Conservation (phyloP, 1,140 invertebrate genomes). For the Ceratina japonica region DNA sequence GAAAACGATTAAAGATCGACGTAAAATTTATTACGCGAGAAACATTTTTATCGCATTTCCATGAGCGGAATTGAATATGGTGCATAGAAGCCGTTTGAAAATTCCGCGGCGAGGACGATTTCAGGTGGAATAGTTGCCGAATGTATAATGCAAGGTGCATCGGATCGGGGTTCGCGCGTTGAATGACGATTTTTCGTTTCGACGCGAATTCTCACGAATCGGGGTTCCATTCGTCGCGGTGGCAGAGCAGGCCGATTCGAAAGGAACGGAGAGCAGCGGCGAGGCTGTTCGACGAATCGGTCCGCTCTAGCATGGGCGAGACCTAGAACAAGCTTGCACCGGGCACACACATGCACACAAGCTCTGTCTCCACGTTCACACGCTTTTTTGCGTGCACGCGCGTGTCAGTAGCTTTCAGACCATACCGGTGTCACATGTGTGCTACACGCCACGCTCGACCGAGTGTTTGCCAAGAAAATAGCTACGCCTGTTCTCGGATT, state of each 20-base stretch:
- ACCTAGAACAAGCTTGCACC: conserved; percentile 36
- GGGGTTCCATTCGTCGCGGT: conserved; percentile 58
- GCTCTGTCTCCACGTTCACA: background rate
- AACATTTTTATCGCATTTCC: too few relatives aligned
- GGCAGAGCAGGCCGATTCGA: conserved; percentile 41
- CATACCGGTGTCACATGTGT: conserved; percentile 17
- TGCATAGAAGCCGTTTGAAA: conserved; percentile 25
- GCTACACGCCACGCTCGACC: background rate
- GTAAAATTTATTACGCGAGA: too few relatives aligned
- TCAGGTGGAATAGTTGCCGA: conserved; percentile 40
- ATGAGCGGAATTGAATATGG: too few relatives aligned
- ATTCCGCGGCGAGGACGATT: conserved; percentile 35
- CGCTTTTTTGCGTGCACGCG: conserved; percentile 30
- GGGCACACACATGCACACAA: background rate
- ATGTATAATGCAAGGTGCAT: conserved; percentile 64
- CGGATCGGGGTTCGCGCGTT: conserved; percentile 42
- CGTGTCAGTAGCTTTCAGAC: conserved; percentile 35
- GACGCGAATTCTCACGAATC: conserved; percentile 58
- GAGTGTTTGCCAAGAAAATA: conserved; percentile 24
- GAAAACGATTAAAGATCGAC: too few relatives aligned
- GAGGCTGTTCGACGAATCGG: conserved; percentile 55
- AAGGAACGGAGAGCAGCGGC: conserved; percentile 31
- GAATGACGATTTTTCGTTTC: conserved; percentile 65
- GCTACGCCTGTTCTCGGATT: background rate
- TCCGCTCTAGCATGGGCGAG: conserved; percentile 54